Evolutionary conservation across 2,113 vertebrate species (phyloP).

Genomic region (Bubalus kerabau): DNA sequence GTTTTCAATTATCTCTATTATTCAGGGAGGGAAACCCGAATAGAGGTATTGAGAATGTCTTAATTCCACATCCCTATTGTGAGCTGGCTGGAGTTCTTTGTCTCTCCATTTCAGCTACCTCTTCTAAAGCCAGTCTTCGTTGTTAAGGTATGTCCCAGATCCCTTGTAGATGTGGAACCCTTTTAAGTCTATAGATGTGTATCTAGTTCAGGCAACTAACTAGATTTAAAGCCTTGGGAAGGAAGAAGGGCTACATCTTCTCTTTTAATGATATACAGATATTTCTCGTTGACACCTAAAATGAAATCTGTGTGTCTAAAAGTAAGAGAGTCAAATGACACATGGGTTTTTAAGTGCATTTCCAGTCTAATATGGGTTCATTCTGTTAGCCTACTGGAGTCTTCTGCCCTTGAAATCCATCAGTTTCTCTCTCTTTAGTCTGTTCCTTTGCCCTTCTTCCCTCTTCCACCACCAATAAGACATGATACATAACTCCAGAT

Average conservation of each 20-base stretch:
- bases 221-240: not conserved
- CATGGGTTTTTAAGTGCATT: not conserved
- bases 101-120: not conserved
- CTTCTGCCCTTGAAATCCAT: not conserved
- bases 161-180: not conserved
- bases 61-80: fast-evolving
- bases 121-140: not conserved
- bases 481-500: not conserved
- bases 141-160: not conserved
- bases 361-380: not conserved
- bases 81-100: not conserved
- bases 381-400: not conserved
- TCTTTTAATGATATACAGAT: not conserved
- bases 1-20: not conserved
- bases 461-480: not conserved
- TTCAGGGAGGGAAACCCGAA: not conserved
- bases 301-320: not conserved
- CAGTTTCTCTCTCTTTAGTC: not conserved
- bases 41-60: not conserved
- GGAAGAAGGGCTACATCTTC: not conserved
- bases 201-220: not conserved
- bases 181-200: not conserved
- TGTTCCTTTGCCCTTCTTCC: not conserved
- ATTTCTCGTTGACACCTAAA: not conserved
- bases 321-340: not conserved